These are phyloP conservation scores for Tetragnatha versicolor DNA, from an alignment of 1,140 invertebrate genomes.

Conservation along the genomic window DNA sequence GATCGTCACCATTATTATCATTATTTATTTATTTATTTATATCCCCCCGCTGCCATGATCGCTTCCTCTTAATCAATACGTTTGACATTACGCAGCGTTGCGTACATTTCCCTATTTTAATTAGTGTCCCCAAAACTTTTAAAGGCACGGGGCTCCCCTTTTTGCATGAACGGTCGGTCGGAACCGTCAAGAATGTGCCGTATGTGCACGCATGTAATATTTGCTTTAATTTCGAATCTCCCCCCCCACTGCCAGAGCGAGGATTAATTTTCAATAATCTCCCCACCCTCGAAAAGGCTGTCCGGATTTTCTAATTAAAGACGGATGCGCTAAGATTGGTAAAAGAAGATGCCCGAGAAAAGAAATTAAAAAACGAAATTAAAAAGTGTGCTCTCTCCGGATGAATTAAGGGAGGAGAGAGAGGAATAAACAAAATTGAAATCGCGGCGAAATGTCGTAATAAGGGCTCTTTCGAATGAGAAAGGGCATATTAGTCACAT, in stretches of 20 bases:
- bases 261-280: slow-evolving; percentile 54
- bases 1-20: no score
- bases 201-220: slow-evolving; percentile 30
- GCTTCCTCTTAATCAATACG: slow-evolving; percentile 38
- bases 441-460: slow-evolving; percentile 37
- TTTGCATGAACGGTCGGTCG: slow-evolving; percentile 40
- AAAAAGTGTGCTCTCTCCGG: neutral
- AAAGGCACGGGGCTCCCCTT: neutral
- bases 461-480: slow-evolving; percentile 24
- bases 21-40: no score
- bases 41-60: no score
- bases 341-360: neutral
- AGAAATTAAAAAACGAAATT: slow-evolving; percentile 20
- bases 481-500: neutral
- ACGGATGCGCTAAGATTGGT: slow-evolving; percentile 14
- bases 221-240: slow-evolving; percentile 47
- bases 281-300: neutral
- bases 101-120: slow-evolving; percentile 33
- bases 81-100: slow-evolving; percentile 29
- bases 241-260: neutral
- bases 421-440: slow-evolving; percentile 28
- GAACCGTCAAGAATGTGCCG: slow-evolving; percentile 22
- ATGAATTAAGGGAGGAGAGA: neutral
- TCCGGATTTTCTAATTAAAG: slow-evolving; percentile 45
- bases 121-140: slow-evolving; percentile 38